Percentiles rank a stretch among this genome's conserved stretches.
These are phyloP conservation scores for Aspidoscelis tigris DNA, from an alignment of 2,113 vertebrate species.

Conservation along the genomic window DNA sequence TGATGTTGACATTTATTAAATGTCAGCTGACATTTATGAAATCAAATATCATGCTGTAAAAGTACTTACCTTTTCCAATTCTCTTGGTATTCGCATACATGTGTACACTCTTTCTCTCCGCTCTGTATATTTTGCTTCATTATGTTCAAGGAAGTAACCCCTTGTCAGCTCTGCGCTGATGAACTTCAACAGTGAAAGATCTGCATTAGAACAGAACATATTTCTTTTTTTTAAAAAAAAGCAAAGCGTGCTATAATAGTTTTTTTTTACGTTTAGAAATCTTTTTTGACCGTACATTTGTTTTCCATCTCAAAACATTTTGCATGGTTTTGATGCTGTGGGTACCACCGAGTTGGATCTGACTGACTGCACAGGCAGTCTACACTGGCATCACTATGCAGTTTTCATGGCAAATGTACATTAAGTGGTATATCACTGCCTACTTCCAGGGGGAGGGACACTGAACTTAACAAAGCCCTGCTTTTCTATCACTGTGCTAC, in stretches of 20 bases:
- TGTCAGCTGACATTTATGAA: background rate
- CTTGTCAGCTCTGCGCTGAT: constrained; percentile 93
- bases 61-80: constrained; percentile 91
- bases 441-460: too few species aligned
- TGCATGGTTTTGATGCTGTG: too few species aligned
- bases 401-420: too few species aligned
- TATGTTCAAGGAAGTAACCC: constrained; percentile 98
- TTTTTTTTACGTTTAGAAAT: background rate
- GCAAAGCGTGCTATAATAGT: constrained; percentile 16
- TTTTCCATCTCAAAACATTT: background rate
- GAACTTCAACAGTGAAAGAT: constrained; percentile 91
- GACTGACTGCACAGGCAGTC: too few species aligned
- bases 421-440: too few species aligned
- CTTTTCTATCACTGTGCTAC: too few species aligned
- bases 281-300: background rate
- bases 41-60: constrained; percentile 8
- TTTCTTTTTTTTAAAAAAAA: constrained; percentile 21
- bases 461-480: too few species aligned
- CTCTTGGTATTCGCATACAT: constrained; percentile 95
- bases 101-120: constrained; percentile 94
- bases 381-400: too few species aligned
- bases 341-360: too few species aligned
- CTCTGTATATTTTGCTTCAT: constrained; percentile 97
- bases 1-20: background rate
- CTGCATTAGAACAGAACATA: constrained; percentile 75